Conservation (phyloP, 2,888 invertebrate genomes). For the Drosophila prolongata region DNA sequence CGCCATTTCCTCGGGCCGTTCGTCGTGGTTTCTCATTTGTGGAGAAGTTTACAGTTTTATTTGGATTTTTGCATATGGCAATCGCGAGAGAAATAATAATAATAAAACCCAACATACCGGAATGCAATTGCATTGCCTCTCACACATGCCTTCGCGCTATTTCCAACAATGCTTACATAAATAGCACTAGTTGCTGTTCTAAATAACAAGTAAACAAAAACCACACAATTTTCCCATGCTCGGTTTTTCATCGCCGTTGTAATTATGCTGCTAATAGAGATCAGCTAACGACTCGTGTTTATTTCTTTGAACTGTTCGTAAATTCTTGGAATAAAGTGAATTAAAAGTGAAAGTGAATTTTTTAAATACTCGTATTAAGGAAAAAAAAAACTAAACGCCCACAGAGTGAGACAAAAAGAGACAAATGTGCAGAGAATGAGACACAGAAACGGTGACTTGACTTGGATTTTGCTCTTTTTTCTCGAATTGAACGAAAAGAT, state of each 20-base stretch:
- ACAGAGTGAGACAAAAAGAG: conserved; percentile 19
- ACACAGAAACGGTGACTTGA: conserved; percentile 18
- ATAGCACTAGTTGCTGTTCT: conserved; percentile 28
- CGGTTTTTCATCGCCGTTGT: not conserved
- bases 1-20: conserved; percentile 9
- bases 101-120: conserved; percentile 25
- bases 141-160: conserved; percentile 59
- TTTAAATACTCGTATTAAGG: conserved; percentile 21
- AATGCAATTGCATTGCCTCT: conserved; percentile 47
- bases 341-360: conserved; percentile 73
- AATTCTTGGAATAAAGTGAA: conserved; percentile 38
- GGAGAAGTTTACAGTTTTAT: conserved; percentile 8
- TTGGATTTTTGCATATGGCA: conserved; percentile 19
- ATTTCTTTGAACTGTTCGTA: conserved; percentile 41
- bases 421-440: conserved; percentile 40
- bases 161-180: conserved; percentile 69
- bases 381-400: conserved; percentile 1
- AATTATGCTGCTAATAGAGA: conserved; percentile 7
- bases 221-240: conserved; percentile 3
- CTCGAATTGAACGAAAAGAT: conserved; percentile 73
- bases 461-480: conserved; percentile 35
- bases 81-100: conserved; percentile 20
- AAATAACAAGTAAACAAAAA: conserved; percentile 20
- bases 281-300: conserved; percentile 22
- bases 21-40: conserved; percentile 1